Evolutionary conservation across 2,888 invertebrate genomes (phyloP).

Genomic region (Sesia bembeciformis): DNA sequence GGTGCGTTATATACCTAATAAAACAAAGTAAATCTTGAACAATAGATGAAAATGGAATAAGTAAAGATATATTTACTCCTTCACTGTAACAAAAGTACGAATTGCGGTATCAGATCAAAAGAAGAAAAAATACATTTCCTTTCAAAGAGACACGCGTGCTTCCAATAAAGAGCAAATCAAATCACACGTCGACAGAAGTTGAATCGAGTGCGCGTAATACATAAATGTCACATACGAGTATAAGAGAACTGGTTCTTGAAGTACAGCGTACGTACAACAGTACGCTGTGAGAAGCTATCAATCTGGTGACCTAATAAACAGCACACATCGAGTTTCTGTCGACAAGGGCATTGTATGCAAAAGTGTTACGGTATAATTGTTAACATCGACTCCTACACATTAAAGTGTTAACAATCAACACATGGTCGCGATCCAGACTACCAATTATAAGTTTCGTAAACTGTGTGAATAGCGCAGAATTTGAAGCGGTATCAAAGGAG

Average conservation of each 20-base stretch:
- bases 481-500: too few relatives aligned
- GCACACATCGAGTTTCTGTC: slow-evolving; percentile 15
- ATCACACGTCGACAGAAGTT: background rate
- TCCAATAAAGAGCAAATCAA: background rate
- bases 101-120: too few relatives aligned
- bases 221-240: background rate
- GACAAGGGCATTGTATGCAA: slow-evolving; percentile 51
- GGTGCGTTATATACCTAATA: too few relatives aligned
- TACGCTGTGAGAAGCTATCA: slow-evolving; percentile 20
- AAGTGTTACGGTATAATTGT: slow-evolving; percentile 36
- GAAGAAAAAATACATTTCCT: too few relatives aligned
- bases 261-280: background rate
- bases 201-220: background rate
- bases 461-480: background rate
- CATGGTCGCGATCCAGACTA: background rate
- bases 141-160: background rate
- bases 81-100: too few relatives aligned
- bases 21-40: too few relatives aligned
- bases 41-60: too few relatives aligned
- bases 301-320: slow-evolving; percentile 38
- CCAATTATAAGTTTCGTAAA: background rate
- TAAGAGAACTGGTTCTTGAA: background rate
- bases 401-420: background rate
- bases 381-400: slow-evolving; percentile 16
- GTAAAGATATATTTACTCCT: too few relatives aligned